Evolutionary conservation across 2,888 invertebrate species (phyloP), one percentile per base, ranked within the genome.

Genomic region (Entomobrya multifasciata): DNA sequence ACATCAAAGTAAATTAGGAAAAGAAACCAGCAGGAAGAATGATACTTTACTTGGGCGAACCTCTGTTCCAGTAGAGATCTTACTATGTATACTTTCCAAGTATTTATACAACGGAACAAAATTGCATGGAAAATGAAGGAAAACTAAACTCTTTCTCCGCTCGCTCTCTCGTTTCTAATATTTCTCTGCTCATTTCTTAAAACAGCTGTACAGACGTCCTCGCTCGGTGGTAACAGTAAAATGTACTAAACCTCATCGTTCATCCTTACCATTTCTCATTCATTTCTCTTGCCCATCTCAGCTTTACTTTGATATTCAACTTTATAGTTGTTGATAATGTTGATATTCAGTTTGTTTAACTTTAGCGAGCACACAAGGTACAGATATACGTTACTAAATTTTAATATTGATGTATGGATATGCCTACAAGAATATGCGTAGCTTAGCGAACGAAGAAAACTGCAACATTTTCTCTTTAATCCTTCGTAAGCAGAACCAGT

Each of bases 1-100:
- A 88, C 78, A 88, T 88, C 81, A 88, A 88, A 85, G 81, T 88
- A 85, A 88, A 85, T 88, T 85, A 86, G 82, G 85, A 82, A 52
- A 76, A 80, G 84, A 79, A 72, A 67, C 52, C 41, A n/a, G n/a
- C n/a, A 80, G 57, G 80, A 77, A 52, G 65, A 78, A 65, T 67
- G 49, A 70, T 70, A 70, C 47, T 47, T 78, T n/a, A 78, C 74
- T 52, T 27, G 5, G 10, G n/a, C n/a, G n/a, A n/a, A n/a, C n/a
- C n/a, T n/a, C n/a, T n/a, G n/a, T n/a, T n/a, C n/a, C n/a, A n/a
- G n/a, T n/a, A n/a, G n/a, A n/a, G n/a, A n/a, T n/a, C n/a, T n/a
- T n/a, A n/a, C n/a, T n/a, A n/a, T n/a, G n/a, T n/a, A n/a, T n/a
- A n/a, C n/a, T n/a, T n/a, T n/a, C n/a, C n/a, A n/a, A n/a, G n/a